Evolutionary conservation across 1,140 invertebrate genomes (phyloP).

Genomic region (Lasaia peninsularis): DNA sequence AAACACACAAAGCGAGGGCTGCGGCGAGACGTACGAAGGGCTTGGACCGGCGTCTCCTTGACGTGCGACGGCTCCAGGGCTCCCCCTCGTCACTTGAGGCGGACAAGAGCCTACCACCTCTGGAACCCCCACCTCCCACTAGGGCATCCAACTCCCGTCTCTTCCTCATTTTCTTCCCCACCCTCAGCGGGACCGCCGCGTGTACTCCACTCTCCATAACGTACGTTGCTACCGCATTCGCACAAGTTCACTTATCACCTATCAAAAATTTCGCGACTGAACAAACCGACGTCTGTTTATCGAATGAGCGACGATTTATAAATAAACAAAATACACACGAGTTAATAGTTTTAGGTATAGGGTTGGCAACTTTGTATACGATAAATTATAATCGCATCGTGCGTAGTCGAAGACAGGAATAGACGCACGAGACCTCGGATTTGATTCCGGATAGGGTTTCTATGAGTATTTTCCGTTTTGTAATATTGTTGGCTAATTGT

Average conservation of each 20-base stretch:
- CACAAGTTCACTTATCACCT: slow-evolving; percentile 44
- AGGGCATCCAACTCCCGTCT: slow-evolving; percentile 78
- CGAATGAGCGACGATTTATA: slow-evolving; percentile 40
- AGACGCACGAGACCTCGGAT: no score
- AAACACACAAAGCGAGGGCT: slow-evolving; percentile 79
- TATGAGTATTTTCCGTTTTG: no score
- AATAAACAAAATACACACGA: slow-evolving; percentile 1
- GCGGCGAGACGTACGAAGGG: slow-evolving; percentile 79
- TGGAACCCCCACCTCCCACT: slow-evolving; percentile 58
- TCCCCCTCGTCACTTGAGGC: slow-evolving; percentile 79
- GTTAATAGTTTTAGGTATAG: not conserved
- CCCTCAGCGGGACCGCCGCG: slow-evolving; percentile 68
- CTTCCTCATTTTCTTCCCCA: slow-evolving; percentile 80
- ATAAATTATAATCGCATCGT: no score
- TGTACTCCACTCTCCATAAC: slow-evolving; percentile 66
- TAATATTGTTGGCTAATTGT: no score
- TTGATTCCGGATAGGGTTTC: no score
- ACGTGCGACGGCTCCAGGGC: slow-evolving; percentile 48
- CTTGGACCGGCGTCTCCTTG: slow-evolving; percentile 44
- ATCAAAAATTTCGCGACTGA: slow-evolving; percentile 29
- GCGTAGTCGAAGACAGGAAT: no score
- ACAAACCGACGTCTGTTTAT: slow-evolving; percentile 25
- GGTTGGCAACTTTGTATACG: no score
- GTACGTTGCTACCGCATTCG: slow-evolving; percentile 51
- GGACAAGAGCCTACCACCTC: slow-evolving; percentile 67